Conservation (phyloP, 2,888 invertebrate genomes). For the Luffia ferchaultella region DNA sequence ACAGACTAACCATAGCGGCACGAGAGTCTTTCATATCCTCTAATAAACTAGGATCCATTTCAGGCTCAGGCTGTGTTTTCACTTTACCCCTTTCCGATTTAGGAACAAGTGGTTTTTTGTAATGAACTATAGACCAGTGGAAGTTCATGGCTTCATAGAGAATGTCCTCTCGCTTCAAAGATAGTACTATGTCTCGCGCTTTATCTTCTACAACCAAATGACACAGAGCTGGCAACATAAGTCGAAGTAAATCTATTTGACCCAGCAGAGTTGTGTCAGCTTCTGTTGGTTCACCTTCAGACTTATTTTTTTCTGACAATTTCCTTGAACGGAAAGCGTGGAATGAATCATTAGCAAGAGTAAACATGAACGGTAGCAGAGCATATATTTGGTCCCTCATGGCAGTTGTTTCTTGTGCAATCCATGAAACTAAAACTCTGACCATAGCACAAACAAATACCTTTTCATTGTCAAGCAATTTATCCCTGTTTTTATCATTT, state of each 20-base stretch:
- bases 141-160: conserved; percentile 81
- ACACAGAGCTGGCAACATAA: conserved; percentile 88
- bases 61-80: conserved; percentile 78
- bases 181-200: conserved; percentile 80
- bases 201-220: conserved; percentile 92
- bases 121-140: conserved; percentile 88
- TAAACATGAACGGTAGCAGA: conserved; percentile 82
- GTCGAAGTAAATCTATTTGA: conserved; percentile 76
- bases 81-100: conserved; percentile 81
- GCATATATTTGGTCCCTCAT: conserved; percentile 85
- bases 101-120: conserved; percentile 82
- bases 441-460: conserved; percentile 86
- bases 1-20: conserved; percentile 85
- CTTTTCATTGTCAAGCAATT: conserved; percentile 73
- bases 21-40: conserved; percentile 88
- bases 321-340: conserved; percentile 74
- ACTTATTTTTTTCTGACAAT: conserved; percentile 72
- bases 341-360: conserved; percentile 83
- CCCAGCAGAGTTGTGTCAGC: conserved; percentile 52
- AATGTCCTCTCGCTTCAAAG: conserved; percentile 81
- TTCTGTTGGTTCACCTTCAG: conserved; percentile 61
- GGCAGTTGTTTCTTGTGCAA: conserved; percentile 89
- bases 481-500: conserved; percentile 77
- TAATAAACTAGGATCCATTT: conserved; percentile 75
- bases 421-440: conserved; percentile 86